Evolutionary conservation across 2,113 vertebrate species (phyloP).

Genomic region (Ranitomeya variabilis): DNA sequence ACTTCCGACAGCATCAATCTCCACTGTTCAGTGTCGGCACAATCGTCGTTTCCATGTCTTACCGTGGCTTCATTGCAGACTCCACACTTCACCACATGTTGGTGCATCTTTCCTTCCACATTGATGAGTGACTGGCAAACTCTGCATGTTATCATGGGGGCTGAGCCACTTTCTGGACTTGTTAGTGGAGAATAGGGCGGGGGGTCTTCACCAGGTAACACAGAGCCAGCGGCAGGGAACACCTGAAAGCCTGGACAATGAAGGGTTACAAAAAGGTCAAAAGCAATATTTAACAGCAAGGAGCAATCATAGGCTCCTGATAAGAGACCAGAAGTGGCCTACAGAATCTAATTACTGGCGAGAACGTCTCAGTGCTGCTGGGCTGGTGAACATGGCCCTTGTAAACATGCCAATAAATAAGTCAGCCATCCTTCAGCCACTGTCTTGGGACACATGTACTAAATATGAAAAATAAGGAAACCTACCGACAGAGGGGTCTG

Average conservation of each 20-base stretch:
- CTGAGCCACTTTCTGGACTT: conserved; percentile 87
- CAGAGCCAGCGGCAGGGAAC: conserved; percentile 79
- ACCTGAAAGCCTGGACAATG: conserved; percentile 75
- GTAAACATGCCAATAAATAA: too few species aligned
- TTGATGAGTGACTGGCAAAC: conserved; percentile 91
- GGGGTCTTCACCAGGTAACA: conserved; percentile 87
- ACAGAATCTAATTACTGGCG: not conserved
- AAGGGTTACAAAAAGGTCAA: not conserved
- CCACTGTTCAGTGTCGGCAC: not conserved
- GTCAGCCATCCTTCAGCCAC: too few species aligned
- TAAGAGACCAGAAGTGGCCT: not conserved
- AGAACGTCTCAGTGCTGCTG: too few species aligned
- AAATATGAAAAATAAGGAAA: too few species aligned
- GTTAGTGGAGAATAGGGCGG: conserved; percentile 88
- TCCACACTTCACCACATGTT: conserved; percentile 91
- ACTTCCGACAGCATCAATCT: not conserved
- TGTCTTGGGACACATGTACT: too few species aligned
- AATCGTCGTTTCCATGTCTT: conserved; percentile 53
- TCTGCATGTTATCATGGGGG: conserved; percentile 86
- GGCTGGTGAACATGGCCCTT: too few species aligned
- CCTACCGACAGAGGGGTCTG: too few species aligned
- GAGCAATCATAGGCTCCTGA: not conserved
- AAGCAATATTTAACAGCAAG: not conserved
- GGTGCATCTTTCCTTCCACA: conserved; percentile 93
- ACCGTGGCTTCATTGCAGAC: conserved; percentile 94